Base-by-base conservation (phyloP, 2,113 vertebrate species). In the Acinonyx jubatus region DNA sequence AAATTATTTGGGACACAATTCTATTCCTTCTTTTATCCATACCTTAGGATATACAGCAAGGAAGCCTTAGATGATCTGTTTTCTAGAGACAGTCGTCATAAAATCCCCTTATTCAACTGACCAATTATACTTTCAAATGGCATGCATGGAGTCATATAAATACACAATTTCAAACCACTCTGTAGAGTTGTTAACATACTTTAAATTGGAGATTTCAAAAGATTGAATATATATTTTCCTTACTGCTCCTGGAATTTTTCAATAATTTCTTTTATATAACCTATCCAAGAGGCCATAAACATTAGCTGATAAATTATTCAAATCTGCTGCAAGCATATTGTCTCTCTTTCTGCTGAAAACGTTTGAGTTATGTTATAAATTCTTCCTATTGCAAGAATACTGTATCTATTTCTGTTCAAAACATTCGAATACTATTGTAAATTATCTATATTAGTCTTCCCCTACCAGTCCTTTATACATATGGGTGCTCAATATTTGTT, bases 321-420 rank as follows among this genome's bases (percentile, higher is more conserved):
- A 57, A 36, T 78, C 36, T 80, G 11, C 45, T 0, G 1, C 33
- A 73, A 96, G 36, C 27, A 91, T 52, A 57, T 52, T 85, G 19
- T 89, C 73, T 82, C 68, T 16, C 71, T 91, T 91, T 96, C 76
- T 93, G 13, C 29, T 81, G 61, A 94, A 91, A 96, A 66, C 21
- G 29, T 25, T 84, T 93, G 66, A 57, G 78, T 15, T 88, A 16
- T 85, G 63, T 33, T 89, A 38, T 73, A 93, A 89, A 85, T 93
- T 48, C 41, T 63, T 83, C 63, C 52, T 85, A 7, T 29, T 73
- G 7, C 45, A 93, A 85, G 25, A 18, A 66, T 66, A 85, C 65
- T 92, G 14, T 63, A 69, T 27, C 52, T 31, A 36, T 80, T 80
- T 78, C 63, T 93, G 7, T 45, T 95, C 52, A 63, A 80, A 92